Evolutionary conservation across 1,140 invertebrate species (phyloP).

Genomic region (Sycophaga agraensis): DNA sequence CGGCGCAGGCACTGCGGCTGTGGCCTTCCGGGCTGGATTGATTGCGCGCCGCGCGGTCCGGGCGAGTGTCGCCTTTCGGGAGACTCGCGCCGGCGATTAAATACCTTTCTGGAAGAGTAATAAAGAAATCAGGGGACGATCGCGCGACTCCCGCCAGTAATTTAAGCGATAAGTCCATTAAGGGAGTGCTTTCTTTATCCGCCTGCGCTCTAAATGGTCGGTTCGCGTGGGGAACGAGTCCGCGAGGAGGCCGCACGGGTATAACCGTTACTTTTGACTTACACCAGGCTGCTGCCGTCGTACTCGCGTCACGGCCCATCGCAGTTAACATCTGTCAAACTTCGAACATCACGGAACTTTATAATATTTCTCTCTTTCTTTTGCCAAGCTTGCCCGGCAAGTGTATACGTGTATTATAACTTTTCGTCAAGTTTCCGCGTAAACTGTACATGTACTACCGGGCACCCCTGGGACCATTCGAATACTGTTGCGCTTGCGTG

Average conservation of each 20-base stretch:
- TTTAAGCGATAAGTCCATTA: background rate
- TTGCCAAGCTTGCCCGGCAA: no score
- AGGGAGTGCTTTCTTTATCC: background rate
- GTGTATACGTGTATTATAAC: no score
- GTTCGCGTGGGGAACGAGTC: background rate
- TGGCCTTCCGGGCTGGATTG: no score
- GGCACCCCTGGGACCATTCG: no score
- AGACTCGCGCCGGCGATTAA: no score
- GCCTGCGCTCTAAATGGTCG: background rate
- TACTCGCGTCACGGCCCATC: background rate
- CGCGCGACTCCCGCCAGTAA: background rate
- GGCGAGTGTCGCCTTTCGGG: no score
- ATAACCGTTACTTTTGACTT: constrained; percentile 5
- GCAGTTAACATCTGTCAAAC: background rate
- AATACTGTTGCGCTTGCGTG: no score
- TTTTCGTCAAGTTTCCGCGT: no score
- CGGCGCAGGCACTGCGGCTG: no score
- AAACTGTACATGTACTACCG: no score
- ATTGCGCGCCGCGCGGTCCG: no score
- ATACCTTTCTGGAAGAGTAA: no score
- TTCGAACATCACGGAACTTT: background rate
- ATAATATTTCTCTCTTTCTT: background rate
- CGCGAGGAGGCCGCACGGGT: background rate
- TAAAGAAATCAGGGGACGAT: background rate
- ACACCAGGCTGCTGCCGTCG: background rate